Evolutionary conservation across 2,113 vertebrate species (phyloP).

Genomic region (Ramphastos sulfuratus): DNA sequence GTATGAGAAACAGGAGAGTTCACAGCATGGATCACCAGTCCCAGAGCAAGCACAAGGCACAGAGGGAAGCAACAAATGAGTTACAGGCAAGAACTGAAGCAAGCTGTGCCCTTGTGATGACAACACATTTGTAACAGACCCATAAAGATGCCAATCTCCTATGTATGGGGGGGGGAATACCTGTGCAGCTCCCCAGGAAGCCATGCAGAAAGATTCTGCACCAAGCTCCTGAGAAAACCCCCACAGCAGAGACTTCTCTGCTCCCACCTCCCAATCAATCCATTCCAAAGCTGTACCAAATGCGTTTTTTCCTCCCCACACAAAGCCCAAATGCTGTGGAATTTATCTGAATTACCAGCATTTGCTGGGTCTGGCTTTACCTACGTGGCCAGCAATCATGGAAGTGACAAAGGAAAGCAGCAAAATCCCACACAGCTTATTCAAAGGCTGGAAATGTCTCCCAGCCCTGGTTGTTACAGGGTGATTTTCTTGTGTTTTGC

Average conservation of each 20-base stretch:
- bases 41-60: not conserved
- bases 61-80: not conserved
- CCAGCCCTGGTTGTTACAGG: not conserved
- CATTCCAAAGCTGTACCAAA: not conserved
- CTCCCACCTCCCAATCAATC: not conserved
- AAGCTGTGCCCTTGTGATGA: not conserved
- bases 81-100: not conserved
- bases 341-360: not conserved
- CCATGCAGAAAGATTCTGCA: constrained; percentile 12
- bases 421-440: not conserved
- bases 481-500: not conserved
- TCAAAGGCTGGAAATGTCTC: not conserved
- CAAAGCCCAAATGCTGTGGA: not conserved
- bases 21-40: not conserved
- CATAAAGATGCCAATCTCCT: not conserved
- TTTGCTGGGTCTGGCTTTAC: not conserved
- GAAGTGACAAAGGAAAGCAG: too few species aligned
- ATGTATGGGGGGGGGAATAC: not conserved
- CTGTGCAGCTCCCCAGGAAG: not conserved
- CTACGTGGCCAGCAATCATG: not conserved
- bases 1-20: not conserved
- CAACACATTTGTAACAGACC: not conserved
- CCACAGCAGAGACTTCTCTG: not conserved
- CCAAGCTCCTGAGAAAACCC: not conserved
- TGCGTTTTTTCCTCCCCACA: not conserved